Base-by-base conservation (phyloP, 2,797 vertebrate genomes). In the Hipposideros larvatus region DNA sequence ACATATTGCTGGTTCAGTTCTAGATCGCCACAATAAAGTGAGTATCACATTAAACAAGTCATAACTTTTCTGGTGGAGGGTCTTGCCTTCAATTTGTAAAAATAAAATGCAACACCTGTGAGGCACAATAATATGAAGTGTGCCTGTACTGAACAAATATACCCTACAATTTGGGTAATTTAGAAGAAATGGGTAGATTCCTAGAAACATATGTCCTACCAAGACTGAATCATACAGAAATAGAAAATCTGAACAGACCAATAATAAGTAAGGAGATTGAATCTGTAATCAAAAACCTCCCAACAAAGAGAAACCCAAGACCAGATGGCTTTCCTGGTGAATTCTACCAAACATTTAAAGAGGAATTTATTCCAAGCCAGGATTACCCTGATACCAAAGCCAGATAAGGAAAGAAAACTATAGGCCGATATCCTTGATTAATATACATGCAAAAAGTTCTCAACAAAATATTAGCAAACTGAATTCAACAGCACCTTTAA, bases 341-440 rank as follows among this genome's bases (percentile, higher is more conserved):
- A 70, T 78, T 92, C 41, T 92, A 78, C 22, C 51, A 70, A 77
- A 26, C 37, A 78, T 37, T 77, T 85, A 77, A 86, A 75, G n/a
- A 79, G 28, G n/a, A 74, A 92, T 57, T 68, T 57, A 68, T 68
- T 51, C 31, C 18, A 70, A 59, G 53, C 31, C 24, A 15, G 5
- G 26, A 70, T 78, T 70, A 57, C 19, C 10, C 10, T n/a, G 24
- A 73, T 63, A 63, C 13, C 19, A 78, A 92, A 70, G 11, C 61
- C 61, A 86, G 61, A 59, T 34, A 65, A 19, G 66, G 16, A 57
- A 71, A 79, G 24, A 85, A 46, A 59, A 86, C 22, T 26, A 57
- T 11, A 46, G 61, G 31, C 16, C 61, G 85, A 59, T 68, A 78
- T 48, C 31, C 6, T n/a, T 70, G n/a, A 86, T 46, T 8, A 77